Evolutionary conservation across 2,797 vertebrate species (phyloP), one percentile per base, ranked within the genome.

Genomic region (Thamnophis elegans): DNA sequence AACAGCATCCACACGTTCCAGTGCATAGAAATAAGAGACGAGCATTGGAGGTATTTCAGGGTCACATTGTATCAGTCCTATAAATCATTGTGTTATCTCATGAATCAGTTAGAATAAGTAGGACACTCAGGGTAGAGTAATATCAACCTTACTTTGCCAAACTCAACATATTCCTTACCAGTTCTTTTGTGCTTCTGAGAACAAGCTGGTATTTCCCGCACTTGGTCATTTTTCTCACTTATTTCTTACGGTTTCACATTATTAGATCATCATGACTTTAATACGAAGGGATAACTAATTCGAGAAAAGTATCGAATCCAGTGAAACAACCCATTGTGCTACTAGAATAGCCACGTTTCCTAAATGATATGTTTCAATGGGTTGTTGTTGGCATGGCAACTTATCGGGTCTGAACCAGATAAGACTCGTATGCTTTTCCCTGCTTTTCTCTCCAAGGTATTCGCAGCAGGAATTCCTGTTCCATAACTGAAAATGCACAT

Each of bases 371-470:
- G 94, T 96, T 95, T 88, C 94, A 96, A 95, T 95, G 95, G 96
- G 89, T 47, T 95, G 7, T 93, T 95, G 96, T 96, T 96, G 91
- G 95, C 95, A 96, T 97, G 93, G 96, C 95, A 92, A 97, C 96
- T 93, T 92, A 87, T 88, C 94, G 96, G 94, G 95, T 93, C 94
- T 95, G 93, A 95, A 95, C 94, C 92, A 93, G 91, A 94, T 95
- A 94, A 91, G 89, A n/a, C 7, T 93, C 94, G 95, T 91, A 91
- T 90, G 90, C 93, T 93, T 85, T 59, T 94, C 95, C 91, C 87
- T 93, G 91, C 95, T 55, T 68, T 65, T 59, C 78, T 65, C 93
- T 96, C 59, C 0, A 73, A 96, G 92, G 47, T 12, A 2, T 95
- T 53, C 90, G 88, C 93, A 94, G 95, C 93, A 94, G n/a, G 62